Conservation (phyloP, 1,140 invertebrate species). For the Pteromalus puparum region DNA sequence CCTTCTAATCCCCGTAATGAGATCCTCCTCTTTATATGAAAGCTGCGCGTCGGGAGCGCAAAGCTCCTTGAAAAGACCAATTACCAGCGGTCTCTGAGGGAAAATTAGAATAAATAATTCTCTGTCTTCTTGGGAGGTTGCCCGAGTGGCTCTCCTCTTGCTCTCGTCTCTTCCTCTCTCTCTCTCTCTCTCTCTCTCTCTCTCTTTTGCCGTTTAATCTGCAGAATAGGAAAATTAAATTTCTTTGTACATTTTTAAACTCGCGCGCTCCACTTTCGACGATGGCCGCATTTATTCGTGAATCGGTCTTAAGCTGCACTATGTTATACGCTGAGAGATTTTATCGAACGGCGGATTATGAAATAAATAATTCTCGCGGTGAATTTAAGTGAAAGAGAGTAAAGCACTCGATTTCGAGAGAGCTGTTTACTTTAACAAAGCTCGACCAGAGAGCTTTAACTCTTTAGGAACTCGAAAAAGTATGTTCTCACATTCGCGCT, state of each 20-base stretch:
- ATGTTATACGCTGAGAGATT: neutral
- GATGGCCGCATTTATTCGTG: neutral
- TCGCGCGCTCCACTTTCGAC: neutral
- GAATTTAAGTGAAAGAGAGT: no score
- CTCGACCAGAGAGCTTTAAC: constrained; percentile 16
- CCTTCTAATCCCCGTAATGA: constrained; percentile 35
- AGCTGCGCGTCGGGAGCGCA: neutral
- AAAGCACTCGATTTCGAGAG: neutral
- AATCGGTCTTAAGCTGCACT: neutral
- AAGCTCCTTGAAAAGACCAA: constrained; percentile 38
- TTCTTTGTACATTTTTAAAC: constrained; percentile 3
- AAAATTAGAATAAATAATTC: constrained; percentile 36
- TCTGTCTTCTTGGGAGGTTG: neutral
- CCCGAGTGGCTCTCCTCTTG: neutral
- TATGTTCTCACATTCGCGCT: constrained; percentile 1
- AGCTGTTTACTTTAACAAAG: neutral
- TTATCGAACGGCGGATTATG: neutral
- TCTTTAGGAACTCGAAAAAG: neutral
- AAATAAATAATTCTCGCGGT: no score
- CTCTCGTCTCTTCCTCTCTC: no score
- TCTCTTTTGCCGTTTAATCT: constrained; percentile 5
- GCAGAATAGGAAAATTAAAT: neutral
- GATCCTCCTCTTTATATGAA: constrained; percentile 17
- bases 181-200: neutral
- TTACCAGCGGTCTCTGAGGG: neutral